Evolutionary conservation across 2,888 invertebrate genomes (phyloP), one percentile per base, ranked within the genome.

Genomic region (Plagodis pulveraria): DNA sequence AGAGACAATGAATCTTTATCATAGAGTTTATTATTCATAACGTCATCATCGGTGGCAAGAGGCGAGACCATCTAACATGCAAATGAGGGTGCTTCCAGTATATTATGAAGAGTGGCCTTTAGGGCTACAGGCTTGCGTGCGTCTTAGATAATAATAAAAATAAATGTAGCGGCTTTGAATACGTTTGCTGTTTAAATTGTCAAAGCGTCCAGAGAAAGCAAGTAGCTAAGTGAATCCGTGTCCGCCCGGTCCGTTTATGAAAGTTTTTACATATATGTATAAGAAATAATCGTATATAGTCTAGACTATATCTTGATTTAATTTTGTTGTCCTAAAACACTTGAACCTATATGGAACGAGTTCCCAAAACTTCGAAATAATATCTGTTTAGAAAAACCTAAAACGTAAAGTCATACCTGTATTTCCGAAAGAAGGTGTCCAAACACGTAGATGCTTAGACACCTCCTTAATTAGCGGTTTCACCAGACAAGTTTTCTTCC

Each of bases 71-170:
- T 67, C 62, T 61, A 61, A 67, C 69, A 81, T 78, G 76, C 59
- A 73, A 83, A 82, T 81, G 59, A 69, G 55, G 41, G 41, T 59
- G 63, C 70, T 74, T 72, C 66, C 72, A 62, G 65, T 69, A 69
- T 66, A 68, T 70, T 63, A 58, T 49, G 45, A 56, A 52, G 42
- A 54, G n/a, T 52, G 55, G 36, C 56, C n/a, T 22, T 50, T 36
- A 56, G 53, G 49, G 41, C 53, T 43, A 43, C 38, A 22, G 6
- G 34, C 48, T 55, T 32, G 59, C 43, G 42, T 56, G 52, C 35
- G 42, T 10, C 54, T 59, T 54, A 59, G 50, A 54, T 47, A 50
- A 54, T 56, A 50, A 44, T 52, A 53, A 58, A 59, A 40, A 50
- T 12, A 47, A 43, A 50, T 55, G 54, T 58, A 53, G 46, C 40